phyloP scores from a whole-genome alignment of 2,888 invertebrate genomes.

The Caenorhabditis afra region DNA sequence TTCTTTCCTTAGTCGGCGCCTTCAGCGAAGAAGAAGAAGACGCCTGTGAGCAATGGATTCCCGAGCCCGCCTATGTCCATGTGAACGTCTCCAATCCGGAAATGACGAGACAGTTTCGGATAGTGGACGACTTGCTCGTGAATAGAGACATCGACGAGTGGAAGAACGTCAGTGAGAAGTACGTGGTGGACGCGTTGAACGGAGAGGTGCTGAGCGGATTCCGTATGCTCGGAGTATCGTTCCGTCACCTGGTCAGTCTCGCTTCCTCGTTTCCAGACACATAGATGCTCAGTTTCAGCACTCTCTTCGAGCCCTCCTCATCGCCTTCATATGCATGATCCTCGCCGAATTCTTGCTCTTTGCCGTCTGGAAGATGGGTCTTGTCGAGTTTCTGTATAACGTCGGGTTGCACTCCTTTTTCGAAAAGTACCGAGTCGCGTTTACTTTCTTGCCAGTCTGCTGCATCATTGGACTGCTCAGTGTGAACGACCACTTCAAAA shows the following conservation, averaged over 20 bases:
- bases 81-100: background rate
- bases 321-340: constrained; percentile 17
- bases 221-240: background rate
- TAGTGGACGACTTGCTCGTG: constrained; percentile 18
- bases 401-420: background rate
- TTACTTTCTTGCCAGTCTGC: constrained; percentile 17
- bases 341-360: constrained; percentile 12
- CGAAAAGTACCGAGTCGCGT: constrained; percentile 6
- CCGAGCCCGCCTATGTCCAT: constrained; percentile 17
- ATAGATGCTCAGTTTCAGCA: constrained; percentile 5
- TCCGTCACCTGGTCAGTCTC: constrained; percentile 16
- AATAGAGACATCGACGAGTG: background rate
- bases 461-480: constrained; percentile 17
- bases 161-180: background rate
- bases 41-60: constrained; percentile 12
- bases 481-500: background rate
- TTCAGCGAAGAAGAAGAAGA: background rate
- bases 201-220: background rate
- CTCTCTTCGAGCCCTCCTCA: constrained; percentile 4
- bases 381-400: background rate
- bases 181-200: constrained; percentile 16
- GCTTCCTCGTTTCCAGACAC: no score
- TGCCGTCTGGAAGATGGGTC: constrained; percentile 9
- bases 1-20: background rate
- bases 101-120: background rate